Evolutionary conservation across 2,113 vertebrate genomes (phyloP).

Genomic region (Xiphophorus maculatus): DNA sequence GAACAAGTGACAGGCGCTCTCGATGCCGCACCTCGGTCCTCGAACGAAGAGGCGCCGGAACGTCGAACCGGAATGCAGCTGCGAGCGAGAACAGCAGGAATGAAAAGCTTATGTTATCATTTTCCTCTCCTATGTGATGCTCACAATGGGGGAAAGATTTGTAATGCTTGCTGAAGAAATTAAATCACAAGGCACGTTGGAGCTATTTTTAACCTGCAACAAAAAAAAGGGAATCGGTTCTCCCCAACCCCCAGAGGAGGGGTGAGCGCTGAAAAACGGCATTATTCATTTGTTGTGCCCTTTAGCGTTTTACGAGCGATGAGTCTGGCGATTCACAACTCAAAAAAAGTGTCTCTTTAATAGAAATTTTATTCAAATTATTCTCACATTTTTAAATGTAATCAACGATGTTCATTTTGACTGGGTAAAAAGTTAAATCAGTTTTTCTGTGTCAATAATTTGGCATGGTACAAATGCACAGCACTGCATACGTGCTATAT

Average conservation of each 20-base stretch:
- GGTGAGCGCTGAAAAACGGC: not conserved
- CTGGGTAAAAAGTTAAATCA: no score
- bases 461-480: no score
- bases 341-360: no score
- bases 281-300: no score
- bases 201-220: constrained; percentile 19
- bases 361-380: no score
- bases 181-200: constrained; percentile 21
- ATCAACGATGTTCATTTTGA: no score
- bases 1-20: constrained; percentile 39
- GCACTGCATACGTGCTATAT: no score
- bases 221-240: not conserved
- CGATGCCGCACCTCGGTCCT: constrained; percentile 1
- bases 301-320: no score
- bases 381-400: no score
- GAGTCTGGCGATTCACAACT: no score
- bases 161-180: constrained; percentile 15
- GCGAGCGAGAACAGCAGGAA: not conserved
- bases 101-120: constrained; percentile 3
- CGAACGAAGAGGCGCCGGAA: constrained; percentile 14
- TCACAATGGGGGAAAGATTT: not conserved
- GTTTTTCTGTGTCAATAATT: no score
- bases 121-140: constrained; percentile 5
- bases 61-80: constrained; percentile 15
- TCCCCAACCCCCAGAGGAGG: not conserved